Conservation (phyloP, 2,113 vertebrate genomes). For the Apteryx owenii region DNA sequence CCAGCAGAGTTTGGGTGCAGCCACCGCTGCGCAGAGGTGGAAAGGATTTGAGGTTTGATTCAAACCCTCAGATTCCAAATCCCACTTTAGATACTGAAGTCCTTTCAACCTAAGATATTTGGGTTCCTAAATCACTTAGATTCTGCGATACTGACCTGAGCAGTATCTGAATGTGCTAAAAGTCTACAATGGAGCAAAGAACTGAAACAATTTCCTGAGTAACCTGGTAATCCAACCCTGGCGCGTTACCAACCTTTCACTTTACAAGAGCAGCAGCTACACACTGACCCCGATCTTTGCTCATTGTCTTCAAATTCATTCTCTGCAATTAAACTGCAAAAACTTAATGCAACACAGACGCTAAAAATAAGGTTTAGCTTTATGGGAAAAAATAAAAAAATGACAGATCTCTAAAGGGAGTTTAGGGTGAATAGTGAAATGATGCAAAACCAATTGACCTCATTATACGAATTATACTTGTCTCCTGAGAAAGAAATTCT, state of each 20-base stretch:
- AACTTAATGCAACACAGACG: neutral
- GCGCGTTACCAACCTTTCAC: neutral
- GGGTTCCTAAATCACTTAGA: neutral
- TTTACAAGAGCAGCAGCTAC: neutral
- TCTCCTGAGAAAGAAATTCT: neutral
- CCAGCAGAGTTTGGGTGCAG: neutral
- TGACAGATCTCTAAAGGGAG: neutral
- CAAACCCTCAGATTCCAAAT: neutral
- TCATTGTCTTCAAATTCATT: neutral
- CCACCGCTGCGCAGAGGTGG: rapidly evolving
- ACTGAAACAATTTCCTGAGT: neutral
- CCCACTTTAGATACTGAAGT: neutral
- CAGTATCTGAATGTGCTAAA: neutral
- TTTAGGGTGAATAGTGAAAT: neutral
- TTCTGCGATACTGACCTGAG: neutral
- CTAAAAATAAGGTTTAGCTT: neutral
- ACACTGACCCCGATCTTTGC: neutral
- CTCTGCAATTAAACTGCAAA: neutral
- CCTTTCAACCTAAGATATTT: neutral
- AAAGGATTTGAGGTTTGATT: neutral
- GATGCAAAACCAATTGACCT: neutral
- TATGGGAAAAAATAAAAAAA: neutral
- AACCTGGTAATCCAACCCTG: neutral
- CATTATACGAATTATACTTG: neutral
- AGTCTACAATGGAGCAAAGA: neutral